Conservation (phyloP, 2,113 vertebrate species). For the Hiodon tergisus region DNA sequence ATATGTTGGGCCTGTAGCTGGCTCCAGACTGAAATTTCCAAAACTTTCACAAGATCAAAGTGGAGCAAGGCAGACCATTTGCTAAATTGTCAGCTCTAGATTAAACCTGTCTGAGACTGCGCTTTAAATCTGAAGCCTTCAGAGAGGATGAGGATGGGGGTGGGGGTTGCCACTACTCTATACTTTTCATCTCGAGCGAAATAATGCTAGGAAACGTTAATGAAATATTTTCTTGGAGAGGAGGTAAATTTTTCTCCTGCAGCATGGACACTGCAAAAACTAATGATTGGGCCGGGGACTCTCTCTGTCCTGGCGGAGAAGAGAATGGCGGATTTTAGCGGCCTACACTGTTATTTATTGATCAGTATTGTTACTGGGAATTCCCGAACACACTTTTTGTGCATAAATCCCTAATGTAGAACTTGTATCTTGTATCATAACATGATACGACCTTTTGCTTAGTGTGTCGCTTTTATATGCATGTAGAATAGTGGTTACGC, state of each 20-base stretch:
- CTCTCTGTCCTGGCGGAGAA: not conserved
- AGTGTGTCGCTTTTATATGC: too few species aligned
- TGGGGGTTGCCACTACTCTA: constrained; percentile 41
- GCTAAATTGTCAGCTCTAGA: constrained; percentile 65
- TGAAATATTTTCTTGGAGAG: constrained; percentile 40
- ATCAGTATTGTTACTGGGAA: not conserved
- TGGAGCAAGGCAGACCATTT: constrained; percentile 59
- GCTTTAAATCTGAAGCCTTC: constrained; percentile 52
- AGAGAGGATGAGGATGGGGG: constrained; percentile 30
- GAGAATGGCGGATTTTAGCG: not conserved
- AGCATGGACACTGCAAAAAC: not conserved
- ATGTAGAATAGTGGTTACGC: too few species aligned
- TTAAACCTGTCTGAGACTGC: constrained; percentile 53
- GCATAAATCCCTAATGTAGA: not conserved
- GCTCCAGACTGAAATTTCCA: constrained; percentile 64
- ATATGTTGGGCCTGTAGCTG: constrained; percentile 63
- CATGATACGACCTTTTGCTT: too few species aligned
- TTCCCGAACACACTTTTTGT: not conserved
- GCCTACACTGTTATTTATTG: not conserved
- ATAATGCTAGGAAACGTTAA: constrained; percentile 45
- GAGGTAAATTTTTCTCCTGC: not conserved
- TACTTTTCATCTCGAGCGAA: constrained; percentile 59
- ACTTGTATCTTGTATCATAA: too few species aligned
- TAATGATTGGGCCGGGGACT: constrained; percentile 12
- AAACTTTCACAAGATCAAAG: constrained; percentile 79